Base-by-base conservation (phyloP, 2,113 vertebrate genomes). In the Erinaceus europaeus region DNA sequence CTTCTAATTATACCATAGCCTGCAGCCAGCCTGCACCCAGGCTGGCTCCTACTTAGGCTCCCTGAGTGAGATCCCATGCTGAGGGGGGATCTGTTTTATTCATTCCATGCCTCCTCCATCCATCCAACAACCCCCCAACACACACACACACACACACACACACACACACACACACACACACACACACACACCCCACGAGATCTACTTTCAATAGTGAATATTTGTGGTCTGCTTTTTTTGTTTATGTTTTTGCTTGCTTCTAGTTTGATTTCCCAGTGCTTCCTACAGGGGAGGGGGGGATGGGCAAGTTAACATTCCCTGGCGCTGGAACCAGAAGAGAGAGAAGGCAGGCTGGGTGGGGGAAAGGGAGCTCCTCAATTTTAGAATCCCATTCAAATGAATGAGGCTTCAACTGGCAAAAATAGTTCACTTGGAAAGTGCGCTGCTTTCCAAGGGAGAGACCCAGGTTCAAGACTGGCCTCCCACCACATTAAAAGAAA, bases 1-100 rank as follows among this genome's bases (percentile, higher is more conserved):
- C 94, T 94, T 96, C 96, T 97, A 96, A 97, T 97, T 97, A 96
- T 96, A 94, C 55, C 95, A 88, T 86, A 94, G 92, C 93, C 95
- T 88, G 91, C 55, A 90, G 95, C 79, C 86, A n/a, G n/a, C n/a
- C n/a, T n/a, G n/a, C 93, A 94, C 94, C 79, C 73, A 94, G 86
- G 80, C 74, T 48, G 12, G 92, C 93, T 96, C 96, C 92, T 82
- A 87, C 93, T 78, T 71, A 91, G 75, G 73, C 79, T 79, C 29
- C 86, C 85, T 69, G 1, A 18, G 9, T 2, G 73, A 88, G 69
- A 85, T 73, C 44, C 90, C 0, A 64, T 92, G 90, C 80, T 91
- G 61, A 38, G 44, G 27, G 89, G 89, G 91, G 87, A 86, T 91
- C 82, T 83, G 88, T 0, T 14, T 82, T 81, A 36, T 42, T 84